phyloP scores from a whole-genome alignment of 1,140 invertebrate species.

The Macrocentrus cingulum region DNA sequence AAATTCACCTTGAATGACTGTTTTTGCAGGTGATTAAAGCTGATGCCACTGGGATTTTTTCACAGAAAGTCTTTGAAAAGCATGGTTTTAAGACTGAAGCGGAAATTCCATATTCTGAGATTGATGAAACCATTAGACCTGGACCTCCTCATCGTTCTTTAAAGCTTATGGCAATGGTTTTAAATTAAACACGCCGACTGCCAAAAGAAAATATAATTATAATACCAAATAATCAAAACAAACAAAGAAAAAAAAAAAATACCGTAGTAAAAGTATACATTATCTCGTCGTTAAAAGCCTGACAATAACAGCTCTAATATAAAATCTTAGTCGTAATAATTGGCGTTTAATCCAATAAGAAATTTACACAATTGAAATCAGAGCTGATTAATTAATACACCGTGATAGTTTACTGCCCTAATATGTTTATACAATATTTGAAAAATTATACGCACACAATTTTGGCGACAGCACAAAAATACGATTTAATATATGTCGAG shows the following conservation, averaged over 20 bases:
- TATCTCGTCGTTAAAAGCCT: constrained; percentile 43
- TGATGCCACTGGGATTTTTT: constrained; percentile 77
- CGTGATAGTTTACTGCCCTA: constrained; percentile 6
- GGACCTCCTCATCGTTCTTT: constrained; percentile 65
- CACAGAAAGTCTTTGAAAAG: constrained; percentile 71
- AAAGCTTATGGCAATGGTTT: constrained; percentile 64
- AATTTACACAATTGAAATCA: constrained; percentile 7
- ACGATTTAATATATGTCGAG: too few species aligned
- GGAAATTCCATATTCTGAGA: constrained; percentile 68
- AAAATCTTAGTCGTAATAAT: constrained; percentile 21
- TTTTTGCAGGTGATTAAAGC: constrained; percentile 71
- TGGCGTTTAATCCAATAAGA: constrained; percentile 27
- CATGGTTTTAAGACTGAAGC: constrained; percentile 67
- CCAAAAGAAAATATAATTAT: constrained; percentile 10
- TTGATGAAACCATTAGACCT: constrained; percentile 62
- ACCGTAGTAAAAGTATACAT: constrained; percentile 31
- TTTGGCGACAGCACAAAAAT: too few species aligned
- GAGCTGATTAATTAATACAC: not conserved
- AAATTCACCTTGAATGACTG: not conserved
- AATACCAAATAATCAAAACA: constrained; percentile 11
- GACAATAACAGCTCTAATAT: constrained; percentile 52
- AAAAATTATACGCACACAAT: too few species aligned
- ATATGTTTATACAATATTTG: constrained; percentile 4
- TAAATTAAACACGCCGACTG: constrained; percentile 35
- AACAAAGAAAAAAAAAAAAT: constrained; percentile 19